Base-by-base conservation (phyloP, 2,888 invertebrate genomes). In the Ametastegia equiseti region DNA sequence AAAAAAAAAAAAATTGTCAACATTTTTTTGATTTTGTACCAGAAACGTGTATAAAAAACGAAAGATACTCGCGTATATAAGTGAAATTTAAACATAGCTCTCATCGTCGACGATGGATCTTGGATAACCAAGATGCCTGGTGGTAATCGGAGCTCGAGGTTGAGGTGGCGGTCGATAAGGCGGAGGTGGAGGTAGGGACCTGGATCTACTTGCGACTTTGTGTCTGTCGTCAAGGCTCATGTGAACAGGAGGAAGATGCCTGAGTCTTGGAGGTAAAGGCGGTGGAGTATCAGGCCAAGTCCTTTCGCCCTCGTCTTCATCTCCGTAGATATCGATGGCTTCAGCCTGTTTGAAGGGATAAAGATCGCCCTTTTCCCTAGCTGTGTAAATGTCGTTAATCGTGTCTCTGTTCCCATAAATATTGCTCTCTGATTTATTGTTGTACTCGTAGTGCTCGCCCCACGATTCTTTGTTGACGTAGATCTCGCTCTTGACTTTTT, bases 221-320 rank as follows among this genome's bases (percentile, higher is more conserved):
- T 91, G 91, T 83, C 94, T 93, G 73, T 94, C 94, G 33, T 94
- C 94, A 81, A 94, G 93, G 85, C 93, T 94, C 85, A 94, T 94
- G 86, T 95, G 95, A 36, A 95, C 95, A 0, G 95, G 94, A 81
- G 94, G 95, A 85, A 94, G 92, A 87, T 95, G 94, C 90, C 94
- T 94, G 63, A 95, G 90, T 86, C 94, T 92, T 5, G 94, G 94
- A 0, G 94, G 94, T 45, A 94, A 92, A 1, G 94, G 94, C 13
- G 94, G 95, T 3, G 94, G 94, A 88, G 93, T 93, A 85, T 93
- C 94, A 2, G 90, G 89, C 90, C 89, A 91, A 13, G 87, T 90
- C 82, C 85, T 87, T 79, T 87, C 86, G 77, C 80, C 91, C 81
- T 93, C 92, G 4, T 93, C 88, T 11, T 93, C 92, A 81, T 93